Percentiles rank a stretch among this genome's conserved stretches.
Conservation (phyloP, 2,888 invertebrate species). For the Synanthedon myopaeformis region DNA sequence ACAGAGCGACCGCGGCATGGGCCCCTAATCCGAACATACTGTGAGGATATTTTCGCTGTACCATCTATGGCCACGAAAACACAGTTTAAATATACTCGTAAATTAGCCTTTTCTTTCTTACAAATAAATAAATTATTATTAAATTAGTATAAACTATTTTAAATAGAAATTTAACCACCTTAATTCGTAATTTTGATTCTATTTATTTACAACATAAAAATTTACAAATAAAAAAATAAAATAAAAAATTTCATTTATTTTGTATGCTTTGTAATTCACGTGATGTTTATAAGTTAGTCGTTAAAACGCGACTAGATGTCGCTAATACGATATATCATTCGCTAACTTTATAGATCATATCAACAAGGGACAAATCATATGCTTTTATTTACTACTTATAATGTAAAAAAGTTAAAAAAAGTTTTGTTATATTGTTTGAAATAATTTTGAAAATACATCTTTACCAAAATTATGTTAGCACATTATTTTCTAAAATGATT, state of each 20-base stretch:
- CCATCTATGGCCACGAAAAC: slow-evolving; percentile 19
- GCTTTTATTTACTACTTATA: too few species aligned
- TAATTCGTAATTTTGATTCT: neutral
- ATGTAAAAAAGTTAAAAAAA: too few species aligned
- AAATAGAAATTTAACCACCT: too few species aligned
- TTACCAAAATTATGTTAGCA: neutral
- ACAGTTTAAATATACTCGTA: slow-evolving; percentile 8
- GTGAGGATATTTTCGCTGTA: slow-evolving; percentile 42
- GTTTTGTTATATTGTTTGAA: too few species aligned
- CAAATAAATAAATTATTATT: too few species aligned
- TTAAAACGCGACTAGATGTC: too few species aligned
- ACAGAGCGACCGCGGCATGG: slow-evolving; percentile 17
- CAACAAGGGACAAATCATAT: too few species aligned
- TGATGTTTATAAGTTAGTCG: neutral
- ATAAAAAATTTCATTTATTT: too few species aligned
- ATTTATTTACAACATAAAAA: neutral
- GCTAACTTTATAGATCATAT: too few species aligned
- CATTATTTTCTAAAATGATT: neutral
- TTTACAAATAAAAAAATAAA: neutral
- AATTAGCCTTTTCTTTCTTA: neutral
- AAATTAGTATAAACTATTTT: too few species aligned
- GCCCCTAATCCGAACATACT: slow-evolving; percentile 37
- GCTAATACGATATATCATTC: too few species aligned
- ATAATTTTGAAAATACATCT: neutral
- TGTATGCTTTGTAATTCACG: neutral